A percentile compares a stretch with the other conserved stretches of the same genome.
Conservation (phyloP, 2,113 vertebrate species). For the Hoplias malabaricus region DNA sequence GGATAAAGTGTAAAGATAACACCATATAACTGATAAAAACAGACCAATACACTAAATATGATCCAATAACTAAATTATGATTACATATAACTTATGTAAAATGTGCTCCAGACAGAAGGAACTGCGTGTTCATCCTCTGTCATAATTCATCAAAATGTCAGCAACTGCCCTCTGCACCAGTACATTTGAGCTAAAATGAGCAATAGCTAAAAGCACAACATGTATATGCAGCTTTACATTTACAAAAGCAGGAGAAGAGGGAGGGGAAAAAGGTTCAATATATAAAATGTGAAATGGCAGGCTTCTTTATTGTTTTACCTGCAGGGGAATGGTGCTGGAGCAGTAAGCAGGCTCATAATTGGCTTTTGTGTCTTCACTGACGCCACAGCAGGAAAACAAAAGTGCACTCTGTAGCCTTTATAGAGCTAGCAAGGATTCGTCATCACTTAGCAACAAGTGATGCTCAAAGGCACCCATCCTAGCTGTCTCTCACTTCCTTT, state of each 20-base stretch:
- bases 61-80: no score
- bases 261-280: not conserved
- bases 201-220: not conserved
- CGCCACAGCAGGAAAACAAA: slow-evolving; percentile 28
- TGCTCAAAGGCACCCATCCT: slow-evolving; percentile 18
- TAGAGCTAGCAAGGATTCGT: slow-evolving; percentile 14
- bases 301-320: not conserved
- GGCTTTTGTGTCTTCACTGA: slow-evolving; percentile 35
- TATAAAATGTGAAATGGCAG: slow-evolving; percentile 5
- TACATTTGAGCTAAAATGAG: not conserved
- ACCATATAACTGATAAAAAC: no score
- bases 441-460: slow-evolving; percentile 51
- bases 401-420: slow-evolving; percentile 28
- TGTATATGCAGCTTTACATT: not conserved
- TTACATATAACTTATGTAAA: no score
- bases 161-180: not conserved
- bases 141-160: slow-evolving; percentile 14
- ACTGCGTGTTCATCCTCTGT: not conserved
- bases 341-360: slow-evolving; percentile 42
- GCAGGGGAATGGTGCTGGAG: not conserved
- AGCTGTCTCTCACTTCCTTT: not conserved
- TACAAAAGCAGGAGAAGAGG: not conserved
- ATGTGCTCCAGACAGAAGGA: not conserved
- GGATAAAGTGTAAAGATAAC: no score
- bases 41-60: no score